Percentiles rank a stretch among this genome's conserved stretches.
Evolutionary conservation across 1,140 invertebrate species (phyloP).

Genomic region (Drosophila leontia): DNA sequence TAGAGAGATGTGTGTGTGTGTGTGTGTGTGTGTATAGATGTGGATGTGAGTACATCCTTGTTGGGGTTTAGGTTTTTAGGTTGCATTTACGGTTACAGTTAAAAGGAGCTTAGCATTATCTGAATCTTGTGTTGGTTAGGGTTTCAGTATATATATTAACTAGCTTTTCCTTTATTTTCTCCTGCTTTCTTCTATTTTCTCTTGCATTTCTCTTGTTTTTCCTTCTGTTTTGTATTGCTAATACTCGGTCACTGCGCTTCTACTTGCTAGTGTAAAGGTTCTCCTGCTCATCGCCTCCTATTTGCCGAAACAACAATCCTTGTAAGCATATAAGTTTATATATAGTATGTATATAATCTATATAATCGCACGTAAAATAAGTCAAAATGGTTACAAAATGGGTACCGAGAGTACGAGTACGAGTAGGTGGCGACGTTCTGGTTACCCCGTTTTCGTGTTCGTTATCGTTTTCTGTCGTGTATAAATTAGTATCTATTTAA

Average conservation of each 20-base stretch:
- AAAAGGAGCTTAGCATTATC: conserved; percentile 16
- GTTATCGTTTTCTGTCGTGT: conserved; percentile 42
- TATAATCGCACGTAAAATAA: conserved; percentile 63
- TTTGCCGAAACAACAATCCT: conserved; percentile 50
- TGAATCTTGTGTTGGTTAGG: conserved; percentile 10
- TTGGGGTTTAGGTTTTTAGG: no score
- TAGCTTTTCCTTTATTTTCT: conserved; percentile 13
- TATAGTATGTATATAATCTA: conserved; percentile 48
- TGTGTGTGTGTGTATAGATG: not conserved
- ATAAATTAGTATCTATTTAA: conserved; percentile 74
- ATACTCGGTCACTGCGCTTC: conserved; percentile 24
- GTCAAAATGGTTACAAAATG: conserved; percentile 79
- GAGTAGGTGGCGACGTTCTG: conserved; percentile 77
- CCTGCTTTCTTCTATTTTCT: not conserved
- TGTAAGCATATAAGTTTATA: conserved; percentile 53
- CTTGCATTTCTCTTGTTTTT: no score
- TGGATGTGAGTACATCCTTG: conserved; percentile 28
- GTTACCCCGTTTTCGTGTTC: conserved; percentile 33
- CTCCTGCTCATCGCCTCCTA: conserved; percentile 1
- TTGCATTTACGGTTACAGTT: conserved; percentile 13
- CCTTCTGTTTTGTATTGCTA: conserved; percentile 26
- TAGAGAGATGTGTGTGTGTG: not conserved
- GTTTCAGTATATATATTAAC: conserved; percentile 18
- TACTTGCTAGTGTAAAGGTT: conserved; percentile 64
- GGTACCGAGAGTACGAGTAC: conserved; percentile 47